A percentile compares a stretch with the other conserved stretches of the same genome.
phyloP scores from a whole-genome alignment of 2,113 vertebrate species.

The Marmota flaviventris region DNA sequence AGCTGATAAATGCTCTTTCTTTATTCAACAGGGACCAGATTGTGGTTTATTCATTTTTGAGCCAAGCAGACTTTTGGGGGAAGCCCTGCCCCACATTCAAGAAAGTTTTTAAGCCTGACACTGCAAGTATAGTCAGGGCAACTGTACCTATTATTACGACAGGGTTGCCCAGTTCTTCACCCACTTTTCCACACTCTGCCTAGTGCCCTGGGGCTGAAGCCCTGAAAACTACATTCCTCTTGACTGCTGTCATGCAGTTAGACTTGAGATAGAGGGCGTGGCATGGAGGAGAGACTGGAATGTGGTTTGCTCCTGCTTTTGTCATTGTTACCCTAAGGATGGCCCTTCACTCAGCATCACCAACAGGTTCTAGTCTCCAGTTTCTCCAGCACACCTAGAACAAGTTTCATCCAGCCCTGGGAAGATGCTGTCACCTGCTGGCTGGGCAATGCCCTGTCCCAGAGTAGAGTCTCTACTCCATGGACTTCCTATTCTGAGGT shows the following conservation, averaged over 20 bases:
- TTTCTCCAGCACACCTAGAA: neutral
- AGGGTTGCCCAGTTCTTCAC: neutral
- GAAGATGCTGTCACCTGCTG: too few species aligned
- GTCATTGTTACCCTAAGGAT: neutral
- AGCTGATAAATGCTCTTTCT: neutral
- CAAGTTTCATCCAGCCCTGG: neutral
- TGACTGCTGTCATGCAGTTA: neutral
- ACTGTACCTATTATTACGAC: neutral
- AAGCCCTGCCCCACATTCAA: neutral
- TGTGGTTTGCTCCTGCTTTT: neutral
- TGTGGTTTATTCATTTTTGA: neutral
- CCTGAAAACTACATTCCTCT: neutral
- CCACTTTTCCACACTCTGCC: neutral
- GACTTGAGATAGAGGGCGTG: neutral
- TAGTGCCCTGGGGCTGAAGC: too few species aligned
- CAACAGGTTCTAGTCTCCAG: neutral
- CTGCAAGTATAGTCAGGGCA: neutral
- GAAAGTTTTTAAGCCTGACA: neutral
- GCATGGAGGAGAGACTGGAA: neutral
- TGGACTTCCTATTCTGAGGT: neutral
- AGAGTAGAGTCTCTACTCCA: neutral
- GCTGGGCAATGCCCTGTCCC: neutral
- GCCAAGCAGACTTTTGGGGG: neutral
- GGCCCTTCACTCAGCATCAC: neutral
- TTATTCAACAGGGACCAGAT: neutral